Evolutionary conservation across 1,140 invertebrate genomes (phyloP).

Genomic region (Helicoverpa armigera): DNA sequence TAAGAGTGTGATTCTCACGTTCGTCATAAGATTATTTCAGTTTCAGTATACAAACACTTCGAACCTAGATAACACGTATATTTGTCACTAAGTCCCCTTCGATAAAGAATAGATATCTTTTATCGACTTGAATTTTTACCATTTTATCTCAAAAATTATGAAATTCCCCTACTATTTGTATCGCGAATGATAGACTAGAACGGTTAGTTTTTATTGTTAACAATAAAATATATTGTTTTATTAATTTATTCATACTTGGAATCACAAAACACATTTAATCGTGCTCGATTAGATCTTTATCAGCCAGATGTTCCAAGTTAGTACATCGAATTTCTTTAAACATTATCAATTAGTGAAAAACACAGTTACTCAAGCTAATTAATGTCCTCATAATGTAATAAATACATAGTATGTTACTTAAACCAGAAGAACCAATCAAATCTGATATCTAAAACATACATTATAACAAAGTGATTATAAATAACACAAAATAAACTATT

Average conservation of each 20-base stretch:
- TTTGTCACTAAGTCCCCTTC: background rate
- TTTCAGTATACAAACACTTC: constrained; percentile 26
- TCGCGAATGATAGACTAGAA: background rate
- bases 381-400: background rate
- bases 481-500: constrained; percentile 5
- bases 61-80: background rate
- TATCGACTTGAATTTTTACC: constrained; percentile 16
- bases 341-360: background rate
- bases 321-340: background rate
- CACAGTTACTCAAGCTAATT: background rate
- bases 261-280: background rate
- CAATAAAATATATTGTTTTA: background rate
- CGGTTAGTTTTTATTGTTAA: background rate
- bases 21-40: background rate
- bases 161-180: constrained; percentile 29
- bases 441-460: too few species aligned
- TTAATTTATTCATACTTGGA: constrained; percentile 14
- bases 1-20: constrained; percentile 3
- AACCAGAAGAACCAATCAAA: background rate
- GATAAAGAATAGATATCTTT: constrained; percentile 20
- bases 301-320: too few species aligned
- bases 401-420: background rate
- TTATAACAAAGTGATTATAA: too few species aligned
- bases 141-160: constrained; percentile 34
- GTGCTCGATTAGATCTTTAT: too few species aligned